phyloP scores from a whole-genome alignment of 2,888 invertebrate species.

The Microctonus aethiopoides region DNA sequence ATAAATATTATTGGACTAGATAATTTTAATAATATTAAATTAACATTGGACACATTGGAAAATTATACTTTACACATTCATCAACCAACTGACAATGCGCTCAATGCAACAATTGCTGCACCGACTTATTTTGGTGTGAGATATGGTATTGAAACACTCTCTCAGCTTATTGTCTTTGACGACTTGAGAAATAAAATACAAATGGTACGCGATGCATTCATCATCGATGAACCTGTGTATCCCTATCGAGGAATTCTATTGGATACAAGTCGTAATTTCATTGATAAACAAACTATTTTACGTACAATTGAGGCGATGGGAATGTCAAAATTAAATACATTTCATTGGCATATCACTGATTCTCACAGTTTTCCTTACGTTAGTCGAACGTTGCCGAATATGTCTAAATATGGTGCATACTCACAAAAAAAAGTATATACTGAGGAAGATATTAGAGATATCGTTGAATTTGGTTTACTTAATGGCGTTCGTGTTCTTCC shows the following conservation, averaged over 20 bases:
- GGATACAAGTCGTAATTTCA: conserved; percentile 91
- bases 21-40: conserved; percentile 45
- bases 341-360: conserved; percentile 96
- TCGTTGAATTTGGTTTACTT: conserved; percentile 76
- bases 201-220: conserved; percentile 73
- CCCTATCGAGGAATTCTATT: conserved; percentile 88
- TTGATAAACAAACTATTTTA: conserved; percentile 78
- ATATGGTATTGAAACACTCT: conserved; percentile 76
- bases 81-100: conserved; percentile 47
- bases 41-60: conserved; percentile 73
- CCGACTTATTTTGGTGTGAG: conserved; percentile 76
- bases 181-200: conserved; percentile 72
- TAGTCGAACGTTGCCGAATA: conserved; percentile 77
- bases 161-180: conserved; percentile 77
- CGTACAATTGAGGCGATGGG: conserved; percentile 90
- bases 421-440: conserved; percentile 76
- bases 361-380: conserved; percentile 94
- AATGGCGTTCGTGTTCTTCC: conserved; percentile 89
- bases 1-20: conserved; percentile 46
- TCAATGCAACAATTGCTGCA: conserved; percentile 71
- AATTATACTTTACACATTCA: conserved; percentile 66
- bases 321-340: conserved; percentile 88
- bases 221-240: conserved; percentile 85
- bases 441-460: conserved; percentile 64
- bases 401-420: conserved; percentile 83